Evolutionary conservation across 1,140 invertebrate species (phyloP).

Genomic region (Anagrus nilaparvatae): DNA sequence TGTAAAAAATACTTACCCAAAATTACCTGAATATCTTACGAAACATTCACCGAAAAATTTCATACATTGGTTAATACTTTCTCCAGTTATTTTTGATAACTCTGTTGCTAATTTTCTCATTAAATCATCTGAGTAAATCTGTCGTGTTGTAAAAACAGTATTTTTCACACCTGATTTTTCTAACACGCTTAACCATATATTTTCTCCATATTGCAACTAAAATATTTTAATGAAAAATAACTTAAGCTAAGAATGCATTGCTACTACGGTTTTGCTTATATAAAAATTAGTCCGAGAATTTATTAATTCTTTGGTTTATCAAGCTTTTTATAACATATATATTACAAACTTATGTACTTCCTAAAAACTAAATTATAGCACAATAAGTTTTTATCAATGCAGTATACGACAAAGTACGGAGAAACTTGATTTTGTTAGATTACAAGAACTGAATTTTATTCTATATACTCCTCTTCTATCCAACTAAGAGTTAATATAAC

Average conservation of each 20-base stretch:
- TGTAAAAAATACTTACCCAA: slow-evolving; percentile 48
- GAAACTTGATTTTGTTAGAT: too few species aligned
- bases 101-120: slow-evolving; percentile 65
- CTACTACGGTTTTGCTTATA: neutral
- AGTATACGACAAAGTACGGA: too few species aligned
- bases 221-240: slow-evolving; percentile 21
- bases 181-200: slow-evolving; percentile 62
- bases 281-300: too few species aligned
- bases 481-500: too few species aligned
- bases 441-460: too few species aligned
- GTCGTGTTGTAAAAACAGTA: slow-evolving; percentile 66
- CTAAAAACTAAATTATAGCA: too few species aligned
- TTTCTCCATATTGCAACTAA: slow-evolving; percentile 70
- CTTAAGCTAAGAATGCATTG: neutral
- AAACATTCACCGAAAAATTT: slow-evolving; percentile 79
- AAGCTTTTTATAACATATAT: too few species aligned
- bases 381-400: too few species aligned
- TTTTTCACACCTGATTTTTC: slow-evolving; percentile 58
- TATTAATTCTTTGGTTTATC: too few species aligned
- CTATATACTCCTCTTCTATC: too few species aligned
- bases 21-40: slow-evolving; percentile 74
- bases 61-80: slow-evolving; percentile 63
- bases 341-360: too few species aligned
- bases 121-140: slow-evolving; percentile 69
- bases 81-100: slow-evolving; percentile 41